phyloP scores from a whole-genome alignment of 1,140 invertebrate species.

The Heliconius melpomene region DNA sequence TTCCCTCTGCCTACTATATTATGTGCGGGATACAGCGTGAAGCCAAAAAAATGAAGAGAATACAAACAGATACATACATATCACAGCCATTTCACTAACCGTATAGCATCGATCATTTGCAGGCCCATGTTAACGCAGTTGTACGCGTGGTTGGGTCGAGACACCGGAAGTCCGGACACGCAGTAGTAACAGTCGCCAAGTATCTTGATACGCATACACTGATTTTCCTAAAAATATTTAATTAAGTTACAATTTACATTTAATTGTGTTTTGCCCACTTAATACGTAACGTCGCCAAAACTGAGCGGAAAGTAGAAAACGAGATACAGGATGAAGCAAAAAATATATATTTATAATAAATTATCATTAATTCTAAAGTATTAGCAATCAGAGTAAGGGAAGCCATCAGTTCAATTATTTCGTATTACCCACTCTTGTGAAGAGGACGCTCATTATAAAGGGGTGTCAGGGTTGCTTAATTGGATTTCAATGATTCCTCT shows the following conservation, averaged over 20 bases:
- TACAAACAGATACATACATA: no score
- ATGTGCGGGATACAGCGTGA: background rate
- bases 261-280: background rate
- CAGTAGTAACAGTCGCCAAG: conserved; percentile 98
- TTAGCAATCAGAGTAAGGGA: background rate
- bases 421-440: background rate
- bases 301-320: no score
- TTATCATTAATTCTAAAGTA: conserved; percentile 1
- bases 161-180: conserved; percentile 95
- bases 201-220: conserved; percentile 97
- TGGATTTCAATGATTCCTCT: background rate
- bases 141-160: conserved; percentile 95
- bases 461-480: background rate
- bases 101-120: conserved; percentile 97
- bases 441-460: conserved; percentile 2
- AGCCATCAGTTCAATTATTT: background rate
- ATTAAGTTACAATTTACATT: background rate
- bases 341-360: background rate
- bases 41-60: background rate
- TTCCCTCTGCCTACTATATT: no score
- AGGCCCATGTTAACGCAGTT: conserved; percentile 98
- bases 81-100: conserved; percentile 79
- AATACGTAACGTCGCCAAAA: no score
- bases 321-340: no score
- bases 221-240: conserved; percentile 89